Base-by-base conservation (phyloP, 2,888 invertebrate species). In the Pardosa pseudoannulata region DNA sequence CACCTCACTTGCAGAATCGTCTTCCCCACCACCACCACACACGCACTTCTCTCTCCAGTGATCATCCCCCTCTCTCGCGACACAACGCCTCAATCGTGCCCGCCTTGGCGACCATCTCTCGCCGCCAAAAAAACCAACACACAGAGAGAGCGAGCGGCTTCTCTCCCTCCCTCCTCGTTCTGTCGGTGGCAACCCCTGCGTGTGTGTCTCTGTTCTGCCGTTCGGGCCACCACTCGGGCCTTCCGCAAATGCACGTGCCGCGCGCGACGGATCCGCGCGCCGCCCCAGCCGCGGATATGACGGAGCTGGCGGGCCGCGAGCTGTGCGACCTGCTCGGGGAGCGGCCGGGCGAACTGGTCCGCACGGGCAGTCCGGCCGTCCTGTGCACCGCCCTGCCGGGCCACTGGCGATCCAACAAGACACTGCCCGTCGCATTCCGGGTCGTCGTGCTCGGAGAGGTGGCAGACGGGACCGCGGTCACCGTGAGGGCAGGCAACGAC, bases 361-460 rank as follows among this genome's bases (percentile, higher is more conserved):
- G 97, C 90, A 98, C 98, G 46, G 93, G 92, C 94, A 96, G 96
- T 91, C 98, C 98, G 36, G 96, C 98, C 92, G 95, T 99, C 90
- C 96, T 98, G 89, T 99, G 98, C 92, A 97, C 98, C 46, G 96
- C 96, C 65, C 93, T 99, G 90, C 99, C 99, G 87, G 95, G 95
- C 0, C 99, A 99, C 92, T 99, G 99, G 98, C 94, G 99, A 89
- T 97, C 98, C 73, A 93, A 93, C 91, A 93, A 93, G 85, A 92
- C 93, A 1, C 91, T 93, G 72, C 93, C 93, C 6, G 90, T 91
- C 13, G 92, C 92, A 11, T 93, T 93, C 90, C 91, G 92, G 90
- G 92, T 93, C 50, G 90, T 98, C 78, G 96, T 97, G 0, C 93
- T 98, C 74, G 97, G 97, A 13, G 97, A 98, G 90, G 95, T 98